Evolutionary conservation across 2,888 invertebrate species (phyloP).

Genomic region (Nemapogon koenigi): DNA sequence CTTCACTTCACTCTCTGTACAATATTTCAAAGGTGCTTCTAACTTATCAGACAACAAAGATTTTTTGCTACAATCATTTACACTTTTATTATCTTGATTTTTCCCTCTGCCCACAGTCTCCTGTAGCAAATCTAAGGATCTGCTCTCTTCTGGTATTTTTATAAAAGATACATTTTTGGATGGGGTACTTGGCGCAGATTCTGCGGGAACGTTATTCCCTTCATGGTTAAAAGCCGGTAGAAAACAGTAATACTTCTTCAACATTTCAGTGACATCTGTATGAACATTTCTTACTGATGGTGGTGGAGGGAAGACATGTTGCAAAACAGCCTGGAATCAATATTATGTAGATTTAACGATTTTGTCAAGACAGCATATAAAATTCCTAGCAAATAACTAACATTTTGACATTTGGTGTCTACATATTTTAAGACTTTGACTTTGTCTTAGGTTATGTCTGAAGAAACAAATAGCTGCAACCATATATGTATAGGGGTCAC

Average conservation of each 20-base stretch:
- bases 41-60: not conserved
- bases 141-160: constrained; percentile 30
- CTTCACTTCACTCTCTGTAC: constrained; percentile 38
- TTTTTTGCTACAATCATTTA: not conserved
- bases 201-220: constrained; percentile 23
- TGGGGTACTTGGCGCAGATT: constrained; percentile 29
- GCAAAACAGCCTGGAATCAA: constrained; percentile 61
- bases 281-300: constrained; percentile 75
- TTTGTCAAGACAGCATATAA: not conserved
- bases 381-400: too few relatives aligned
- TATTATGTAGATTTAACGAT: not conserved
- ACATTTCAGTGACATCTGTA: constrained; percentile 69
- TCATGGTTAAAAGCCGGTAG: constrained; percentile 51
- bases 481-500: too few relatives aligned
- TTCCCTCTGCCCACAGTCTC: constrained; percentile 17
- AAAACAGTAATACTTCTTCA: constrained; percentile 63
- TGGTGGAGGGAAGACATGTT: constrained; percentile 74
- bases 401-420: too few relatives aligned
- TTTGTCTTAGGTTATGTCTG: too few relatives aligned
- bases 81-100: too few relatives aligned
- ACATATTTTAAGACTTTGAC: too few relatives aligned
- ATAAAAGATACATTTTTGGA: constrained; percentile 46
- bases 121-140: constrained; percentile 14
- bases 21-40: constrained; percentile 22
- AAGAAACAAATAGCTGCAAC: too few relatives aligned